phyloP scores from a whole-genome alignment of 2,797 vertebrate species.

The Euthynnus affinis region DNA sequence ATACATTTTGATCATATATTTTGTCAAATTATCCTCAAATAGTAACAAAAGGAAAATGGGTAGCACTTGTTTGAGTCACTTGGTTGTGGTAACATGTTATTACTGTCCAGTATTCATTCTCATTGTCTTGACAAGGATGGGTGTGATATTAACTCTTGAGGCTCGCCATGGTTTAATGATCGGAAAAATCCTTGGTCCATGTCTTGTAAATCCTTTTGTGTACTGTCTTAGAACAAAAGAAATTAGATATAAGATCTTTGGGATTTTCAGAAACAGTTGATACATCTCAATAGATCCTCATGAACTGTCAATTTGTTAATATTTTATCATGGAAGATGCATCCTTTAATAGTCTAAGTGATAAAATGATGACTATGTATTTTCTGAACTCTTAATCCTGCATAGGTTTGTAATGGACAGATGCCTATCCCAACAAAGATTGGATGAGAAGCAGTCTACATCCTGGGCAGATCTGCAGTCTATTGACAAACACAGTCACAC shows the following conservation, averaged over 20 bases:
- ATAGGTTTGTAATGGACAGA: background rate
- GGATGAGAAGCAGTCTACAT: too few relatives aligned
- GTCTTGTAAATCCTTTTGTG: slow-evolving; percentile 57
- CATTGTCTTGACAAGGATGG: slow-evolving; percentile 34
- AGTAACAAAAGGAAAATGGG: slow-evolving; percentile 39
- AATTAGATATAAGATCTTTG: slow-evolving; percentile 40
- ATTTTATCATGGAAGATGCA: too few relatives aligned
- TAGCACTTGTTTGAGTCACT: slow-evolving; percentile 50
- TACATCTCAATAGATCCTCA: background rate
- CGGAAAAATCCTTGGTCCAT: background rate
- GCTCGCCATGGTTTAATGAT: slow-evolving; percentile 18
- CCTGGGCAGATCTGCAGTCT: too few relatives aligned
- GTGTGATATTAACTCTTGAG: slow-evolving; percentile 35
- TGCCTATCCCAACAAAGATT: background rate
- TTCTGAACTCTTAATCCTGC: too few relatives aligned
- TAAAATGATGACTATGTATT: too few relatives aligned
- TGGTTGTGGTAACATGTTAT: slow-evolving; percentile 37
- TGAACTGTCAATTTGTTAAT: background rate
- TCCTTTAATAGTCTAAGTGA: too few relatives aligned
- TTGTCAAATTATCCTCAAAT: slow-evolving; percentile 29
- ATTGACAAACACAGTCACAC: background rate
- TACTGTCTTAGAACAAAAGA: slow-evolving; percentile 46
- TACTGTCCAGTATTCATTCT: slow-evolving; percentile 12
- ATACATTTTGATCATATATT: slow-evolving; percentile 25
- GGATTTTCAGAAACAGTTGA: background rate